These are phyloP conservation scores for Mythimna lalbum DNA, from an alignment of 2,888 invertebrate species.

Conservation along the genomic window DNA sequence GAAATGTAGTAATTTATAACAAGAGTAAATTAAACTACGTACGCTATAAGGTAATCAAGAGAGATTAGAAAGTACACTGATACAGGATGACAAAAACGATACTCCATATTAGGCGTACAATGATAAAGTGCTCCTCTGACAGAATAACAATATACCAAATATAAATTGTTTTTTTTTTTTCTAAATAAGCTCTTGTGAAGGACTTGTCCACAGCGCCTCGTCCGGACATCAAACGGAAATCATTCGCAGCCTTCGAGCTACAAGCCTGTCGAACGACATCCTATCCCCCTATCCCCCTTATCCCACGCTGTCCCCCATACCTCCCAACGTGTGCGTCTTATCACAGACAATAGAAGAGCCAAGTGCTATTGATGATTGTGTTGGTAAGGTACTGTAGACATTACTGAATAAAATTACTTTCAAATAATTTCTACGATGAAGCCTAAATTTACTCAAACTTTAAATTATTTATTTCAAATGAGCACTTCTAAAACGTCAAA, in stretches of 20 bases:
- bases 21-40: too few relatives aligned
- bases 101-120: neutral
- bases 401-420: neutral
- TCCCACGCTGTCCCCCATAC: neutral
- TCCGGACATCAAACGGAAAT: conserved; percentile 50
- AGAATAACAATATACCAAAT: conserved; percentile 10
- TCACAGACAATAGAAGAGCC: conserved; percentile 17
- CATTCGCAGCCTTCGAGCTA: conserved; percentile 36
- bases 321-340: neutral
- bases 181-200: conserved; percentile 18
- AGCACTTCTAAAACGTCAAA: too few relatives aligned
- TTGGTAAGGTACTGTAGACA: neutral
- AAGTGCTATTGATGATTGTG: neutral
- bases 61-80: neutral
- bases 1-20: too few relatives aligned
- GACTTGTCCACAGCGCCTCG: conserved; percentile 14
- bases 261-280: conserved; percentile 15
- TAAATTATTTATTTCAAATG: too few relatives aligned
- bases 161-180: neutral
- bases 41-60: too few relatives aligned
- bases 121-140: neutral
- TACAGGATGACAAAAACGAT: neutral
- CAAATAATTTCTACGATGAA: neutral
- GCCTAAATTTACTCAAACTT: too few relatives aligned
- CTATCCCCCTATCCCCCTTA: neutral